Percentiles rank a stretch among this genome's conserved stretches.
Conservation (phyloP, 2,888 invertebrate genomes). For the Drosophila pseudotalamancana region DNA sequence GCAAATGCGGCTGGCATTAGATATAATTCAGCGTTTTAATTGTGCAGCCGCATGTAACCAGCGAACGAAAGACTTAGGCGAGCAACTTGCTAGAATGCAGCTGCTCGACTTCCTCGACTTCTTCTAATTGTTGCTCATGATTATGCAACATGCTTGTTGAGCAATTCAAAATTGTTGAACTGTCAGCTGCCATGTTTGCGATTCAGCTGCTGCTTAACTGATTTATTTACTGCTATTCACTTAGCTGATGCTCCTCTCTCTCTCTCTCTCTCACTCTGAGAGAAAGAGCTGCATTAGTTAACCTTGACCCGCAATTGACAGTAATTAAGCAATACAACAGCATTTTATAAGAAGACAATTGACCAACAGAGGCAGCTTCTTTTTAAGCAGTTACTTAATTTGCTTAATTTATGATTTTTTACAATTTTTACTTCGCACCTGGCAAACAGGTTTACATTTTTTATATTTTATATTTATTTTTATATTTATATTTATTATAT, state of each 20-base stretch:
- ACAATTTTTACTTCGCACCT: slow-evolving; percentile 26
- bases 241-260: too few relatives aligned
- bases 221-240: background rate
- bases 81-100: slow-evolving; percentile 50
- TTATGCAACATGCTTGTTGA: slow-evolving; percentile 27
- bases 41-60: slow-evolving; percentile 65
- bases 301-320: slow-evolving; percentile 69
- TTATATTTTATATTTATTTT: background rate
- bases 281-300: slow-evolving; percentile 18
- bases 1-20: slow-evolving; percentile 31
- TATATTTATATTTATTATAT: slow-evolving; percentile 12
- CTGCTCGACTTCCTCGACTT: background rate
- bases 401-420: slow-evolving; percentile 13
- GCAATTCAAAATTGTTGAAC: slow-evolving; percentile 26
- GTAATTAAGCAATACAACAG: slow-evolving; percentile 36
- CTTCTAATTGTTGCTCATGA: slow-evolving; percentile 5
- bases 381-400: background rate
- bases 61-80: slow-evolving; percentile 49
- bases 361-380: slow-evolving; percentile 12
- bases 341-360: slow-evolving; percentile 14
- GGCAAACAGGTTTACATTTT: slow-evolving; percentile 34
- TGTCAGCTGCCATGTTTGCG: background rate
- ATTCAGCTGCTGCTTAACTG: background rate
- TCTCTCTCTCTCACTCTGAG: too few relatives aligned
- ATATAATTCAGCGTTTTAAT: slow-evolving; percentile 51